Base-by-base conservation (phyloP, 2,888 invertebrate genomes). In the Nymphalis urticae region DNA sequence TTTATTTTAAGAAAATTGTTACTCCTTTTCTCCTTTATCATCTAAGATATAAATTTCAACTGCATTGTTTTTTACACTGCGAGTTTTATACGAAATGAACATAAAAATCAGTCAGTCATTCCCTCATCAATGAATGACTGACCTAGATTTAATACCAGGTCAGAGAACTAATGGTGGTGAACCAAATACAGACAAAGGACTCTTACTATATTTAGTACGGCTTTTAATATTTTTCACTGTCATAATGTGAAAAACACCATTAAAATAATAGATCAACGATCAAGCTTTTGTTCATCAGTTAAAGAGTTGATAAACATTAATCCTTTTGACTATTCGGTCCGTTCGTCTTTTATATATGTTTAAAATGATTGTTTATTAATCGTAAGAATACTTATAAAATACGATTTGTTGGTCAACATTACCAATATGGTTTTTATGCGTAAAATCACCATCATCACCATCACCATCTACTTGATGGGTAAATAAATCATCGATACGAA, bases 161-260 rank as follows among this genome's bases (percentile, higher is more conserved):
- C 65, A 65, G 50, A 21, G 51, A 65, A 65, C 60, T 60, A 53
- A 60, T 65, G 42, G 60, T 24, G 60, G 51, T 66, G 59, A 65
- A 59, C 50, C 42, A 51, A 50, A 27, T 51, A 47, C 47, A 47
- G 48, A 48, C 16, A 54, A 58, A 56, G 54, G 32, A 59, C 27
- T 53, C 53, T 51, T 56, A 65, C 47, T 19, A 58, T 64, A 24
- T 64, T 65, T 48, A 51, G 42, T 50, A 48, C n/a, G 51, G 21
- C 19, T 48, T 36, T 56, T 56, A 56, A 56, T 56, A 56, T 32
- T 32, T 56, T 56, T 32, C 42, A 56, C 27, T 32, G 54, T 32
- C 17, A 27, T 27, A 56, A 42, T 42, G 9, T 56, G 24, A 51
- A 13, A 54, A 54, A 17, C 54, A 32, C 32, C 54, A 32, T 56